A percentile compares a stretch with the other conserved stretches of the same genome.
Conservation (phyloP, 2,113 vertebrate species). For the Dromiciops gliroides region DNA sequence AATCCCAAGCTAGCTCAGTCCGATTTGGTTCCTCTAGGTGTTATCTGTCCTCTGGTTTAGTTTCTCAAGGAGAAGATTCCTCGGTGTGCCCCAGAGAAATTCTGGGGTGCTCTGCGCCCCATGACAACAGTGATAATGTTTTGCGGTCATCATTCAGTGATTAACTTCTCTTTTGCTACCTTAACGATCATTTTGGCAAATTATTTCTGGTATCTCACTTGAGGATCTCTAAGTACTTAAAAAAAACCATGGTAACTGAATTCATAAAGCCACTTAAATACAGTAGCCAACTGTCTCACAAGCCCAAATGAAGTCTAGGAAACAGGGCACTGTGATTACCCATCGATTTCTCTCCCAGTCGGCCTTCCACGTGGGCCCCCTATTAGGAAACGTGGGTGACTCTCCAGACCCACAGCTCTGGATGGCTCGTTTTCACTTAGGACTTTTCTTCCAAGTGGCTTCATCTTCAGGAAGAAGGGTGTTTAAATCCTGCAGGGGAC, state of each 20-base stretch:
- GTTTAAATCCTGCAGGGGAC: conserved; percentile 42
- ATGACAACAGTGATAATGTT: neutral
- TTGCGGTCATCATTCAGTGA: neutral
- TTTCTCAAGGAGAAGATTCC: too few species aligned
- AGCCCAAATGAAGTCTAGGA: neutral
- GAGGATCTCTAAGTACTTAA: neutral
- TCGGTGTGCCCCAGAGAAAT: too few species aligned
- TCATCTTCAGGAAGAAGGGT: conserved; percentile 47
- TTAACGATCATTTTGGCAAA: neutral
- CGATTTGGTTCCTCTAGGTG: too few species aligned
- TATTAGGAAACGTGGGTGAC: neutral
- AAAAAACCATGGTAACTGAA: neutral
- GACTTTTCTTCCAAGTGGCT: conserved; percentile 33
- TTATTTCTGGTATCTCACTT: conserved; percentile 43
- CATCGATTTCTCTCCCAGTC: rapidly evolving
- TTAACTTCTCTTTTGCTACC: conserved; percentile 35
- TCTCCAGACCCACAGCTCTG: neutral
- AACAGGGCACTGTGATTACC: neutral
- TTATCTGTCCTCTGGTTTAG: too few species aligned
- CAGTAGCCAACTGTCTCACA: neutral
- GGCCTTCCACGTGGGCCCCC: neutral
- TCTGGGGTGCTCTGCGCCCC: too few species aligned
- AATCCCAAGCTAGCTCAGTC: too few species aligned
- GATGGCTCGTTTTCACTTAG: conserved; percentile 4
- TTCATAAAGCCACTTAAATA: rapidly evolving